Conservation (phyloP, 1,140 invertebrate species). For the Mylabris phalerata region DNA sequence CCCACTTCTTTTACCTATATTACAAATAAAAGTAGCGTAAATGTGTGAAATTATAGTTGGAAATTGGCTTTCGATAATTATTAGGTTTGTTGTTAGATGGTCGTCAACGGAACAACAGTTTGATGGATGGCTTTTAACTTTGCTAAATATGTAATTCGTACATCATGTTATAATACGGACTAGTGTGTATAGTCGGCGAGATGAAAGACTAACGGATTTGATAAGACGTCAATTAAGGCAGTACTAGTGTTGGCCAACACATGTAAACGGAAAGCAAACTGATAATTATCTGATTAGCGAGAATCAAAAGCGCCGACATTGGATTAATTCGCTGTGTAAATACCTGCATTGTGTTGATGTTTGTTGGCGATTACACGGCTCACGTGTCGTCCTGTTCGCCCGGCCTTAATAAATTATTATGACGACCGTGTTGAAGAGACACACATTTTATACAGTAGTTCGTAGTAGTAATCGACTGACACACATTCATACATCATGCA, state of each 20-base stretch:
- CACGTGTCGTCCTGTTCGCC: slow-evolving; percentile 15
- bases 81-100: too few relatives aligned
- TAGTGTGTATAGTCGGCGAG: slow-evolving; percentile 13
- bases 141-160: slow-evolving; percentile 16
- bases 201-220: slow-evolving; percentile 24
- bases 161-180: background rate
- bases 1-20: too few relatives aligned
- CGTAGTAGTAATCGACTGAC: background rate
- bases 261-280: slow-evolving; percentile 31
- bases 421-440: slow-evolving; percentile 17
- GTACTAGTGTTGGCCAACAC: slow-evolving; percentile 26
- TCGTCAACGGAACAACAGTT: background rate
- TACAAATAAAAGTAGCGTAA: too few relatives aligned
- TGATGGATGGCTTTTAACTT: slow-evolving; percentile 13
- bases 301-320: slow-evolving; percentile 32
- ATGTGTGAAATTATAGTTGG: too few relatives aligned
- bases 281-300: slow-evolving; percentile 35
- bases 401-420: slow-evolving; percentile 25
- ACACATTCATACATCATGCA: background rate
- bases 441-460: slow-evolving; percentile 12
- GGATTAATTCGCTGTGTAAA: slow-evolving; percentile 31
- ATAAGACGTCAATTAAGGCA: slow-evolving; percentile 31
- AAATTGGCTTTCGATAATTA: too few relatives aligned
- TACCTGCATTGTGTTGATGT: slow-evolving; percentile 31
- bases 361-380: slow-evolving; percentile 23